Percentiles rank a stretch among this genome's conserved stretches.
Conservation (phyloP, 1,140 invertebrate species). For the Anoplolepis gracilipes region DNA sequence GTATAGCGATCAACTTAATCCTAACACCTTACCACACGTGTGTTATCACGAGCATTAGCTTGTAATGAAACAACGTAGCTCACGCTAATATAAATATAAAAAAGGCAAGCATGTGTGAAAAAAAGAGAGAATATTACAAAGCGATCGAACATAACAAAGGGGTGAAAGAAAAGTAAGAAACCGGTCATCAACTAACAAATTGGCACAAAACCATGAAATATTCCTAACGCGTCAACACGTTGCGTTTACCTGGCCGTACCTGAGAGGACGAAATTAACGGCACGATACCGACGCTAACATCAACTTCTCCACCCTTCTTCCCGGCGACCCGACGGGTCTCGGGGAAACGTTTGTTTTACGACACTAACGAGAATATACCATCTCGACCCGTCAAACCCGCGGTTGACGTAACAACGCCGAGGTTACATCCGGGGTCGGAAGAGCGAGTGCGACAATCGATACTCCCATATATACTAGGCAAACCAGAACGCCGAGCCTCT, state of each 20-base stretch:
- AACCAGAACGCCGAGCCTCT: constrained; percentile 56
- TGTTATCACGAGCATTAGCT: neutral
- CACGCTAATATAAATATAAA: neutral
- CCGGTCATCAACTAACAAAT: constrained; percentile 5
- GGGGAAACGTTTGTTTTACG: constrained; percentile 61
- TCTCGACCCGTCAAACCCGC: constrained; percentile 57
- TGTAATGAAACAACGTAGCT: neutral
- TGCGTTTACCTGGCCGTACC: constrained; percentile 6
- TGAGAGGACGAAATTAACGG: constrained; percentile 30
- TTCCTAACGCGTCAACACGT: too few relatives aligned
- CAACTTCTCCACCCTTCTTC: neutral
- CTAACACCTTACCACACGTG: neutral
- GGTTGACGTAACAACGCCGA: constrained; percentile 63
- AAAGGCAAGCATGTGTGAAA: neutral
- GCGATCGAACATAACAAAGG: neutral
- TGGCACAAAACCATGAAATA: constrained; percentile 37
- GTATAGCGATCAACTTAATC: neutral
- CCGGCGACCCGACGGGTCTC: neutral
- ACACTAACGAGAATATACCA: constrained; percentile 52
- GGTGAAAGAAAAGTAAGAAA: neutral
- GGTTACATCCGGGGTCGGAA: constrained; percentile 53
- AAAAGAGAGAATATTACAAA: neutral
- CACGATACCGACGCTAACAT: neutral
- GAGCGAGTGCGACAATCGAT: constrained; percentile 67
- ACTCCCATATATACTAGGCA: constrained; percentile 65